These are phyloP conservation scores for Tryphoninae sp. DNA, from an alignment of 2,888 invertebrate species.

Conservation along the genomic window DNA sequence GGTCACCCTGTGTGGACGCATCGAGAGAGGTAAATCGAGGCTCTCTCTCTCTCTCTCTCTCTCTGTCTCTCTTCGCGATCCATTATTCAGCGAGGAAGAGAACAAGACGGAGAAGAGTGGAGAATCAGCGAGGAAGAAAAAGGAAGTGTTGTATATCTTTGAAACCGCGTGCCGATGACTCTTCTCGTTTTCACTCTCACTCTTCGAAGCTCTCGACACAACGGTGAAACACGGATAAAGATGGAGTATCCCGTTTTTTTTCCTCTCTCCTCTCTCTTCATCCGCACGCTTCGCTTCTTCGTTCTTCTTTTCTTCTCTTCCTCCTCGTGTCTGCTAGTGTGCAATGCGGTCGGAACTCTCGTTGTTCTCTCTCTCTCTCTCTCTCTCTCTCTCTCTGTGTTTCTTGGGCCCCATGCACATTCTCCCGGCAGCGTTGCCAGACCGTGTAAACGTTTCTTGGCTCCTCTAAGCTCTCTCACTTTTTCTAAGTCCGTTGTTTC, in stretches of 20 bases:
- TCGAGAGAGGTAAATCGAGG: constrained; percentile 48
- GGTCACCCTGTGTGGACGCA: constrained; percentile 11
- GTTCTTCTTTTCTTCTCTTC: constrained; percentile 33
- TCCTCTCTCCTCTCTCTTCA: constrained; percentile 10
- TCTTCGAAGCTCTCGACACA: constrained; percentile 27
- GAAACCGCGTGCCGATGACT: constrained; percentile 33
- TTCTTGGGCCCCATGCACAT: constrained; percentile 27
- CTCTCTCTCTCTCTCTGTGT: constrained; percentile 58
- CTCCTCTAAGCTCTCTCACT: constrained; percentile 2
- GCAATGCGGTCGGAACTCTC: constrained; percentile 59
- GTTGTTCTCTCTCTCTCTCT: constrained; percentile 62
- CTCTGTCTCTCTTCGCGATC: background rate
- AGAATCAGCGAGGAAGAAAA: constrained; percentile 11
- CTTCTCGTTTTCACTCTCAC: constrained; percentile 36
- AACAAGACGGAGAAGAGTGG: constrained; percentile 11
- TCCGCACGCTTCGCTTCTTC: constrained; percentile 22
- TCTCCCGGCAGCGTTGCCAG: constrained; percentile 65
- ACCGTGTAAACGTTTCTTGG: constrained; percentile 55
- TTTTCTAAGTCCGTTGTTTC: too few species aligned
- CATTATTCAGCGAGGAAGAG: constrained; percentile 34
- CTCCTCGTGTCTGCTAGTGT: constrained; percentile 50
- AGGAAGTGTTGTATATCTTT: constrained; percentile 26
- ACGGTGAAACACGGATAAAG: constrained; percentile 24
- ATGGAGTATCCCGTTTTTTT: constrained; percentile 22
- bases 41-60: too few species aligned